A percentile compares a stretch with the other conserved stretches of the same genome.
These are phyloP conservation scores for Osmerus mordax DNA, from an alignment of 2,113 vertebrate genomes.

Conservation along the genomic window DNA sequence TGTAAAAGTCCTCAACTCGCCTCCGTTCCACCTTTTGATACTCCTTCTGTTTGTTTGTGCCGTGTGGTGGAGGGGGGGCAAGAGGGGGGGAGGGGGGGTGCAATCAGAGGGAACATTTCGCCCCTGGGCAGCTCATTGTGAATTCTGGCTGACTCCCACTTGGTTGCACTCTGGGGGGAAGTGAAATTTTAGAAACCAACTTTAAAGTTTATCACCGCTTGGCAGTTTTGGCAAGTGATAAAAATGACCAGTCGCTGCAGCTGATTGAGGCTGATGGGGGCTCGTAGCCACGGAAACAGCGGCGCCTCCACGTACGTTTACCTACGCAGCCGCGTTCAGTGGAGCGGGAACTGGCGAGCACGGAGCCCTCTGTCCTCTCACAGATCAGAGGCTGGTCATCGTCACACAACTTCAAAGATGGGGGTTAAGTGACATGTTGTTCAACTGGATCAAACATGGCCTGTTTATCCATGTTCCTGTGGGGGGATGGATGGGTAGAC, in stretches of 20 bases:
- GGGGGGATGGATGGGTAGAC: background rate
- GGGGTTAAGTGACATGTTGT: slow-evolving; percentile 35
- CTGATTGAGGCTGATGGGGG: slow-evolving; percentile 64
- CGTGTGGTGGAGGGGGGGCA: background rate
- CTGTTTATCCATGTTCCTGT: background rate
- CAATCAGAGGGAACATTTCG: slow-evolving; percentile 58
- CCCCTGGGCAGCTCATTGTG: slow-evolving; percentile 63
- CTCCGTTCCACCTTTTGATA: slow-evolving; percentile 26
- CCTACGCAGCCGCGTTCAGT: slow-evolving; percentile 64
- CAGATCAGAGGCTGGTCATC: slow-evolving; percentile 52
- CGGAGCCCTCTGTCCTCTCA: slow-evolving; percentile 46
- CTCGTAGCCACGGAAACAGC: slow-evolving; percentile 58
- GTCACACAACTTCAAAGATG: slow-evolving; percentile 63
- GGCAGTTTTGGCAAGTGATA: slow-evolving; percentile 71
- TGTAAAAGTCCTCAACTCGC: slow-evolving; percentile 2
- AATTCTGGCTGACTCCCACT: slow-evolving; percentile 65
- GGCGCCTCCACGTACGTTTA: slow-evolving; percentile 57
- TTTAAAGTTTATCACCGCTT: slow-evolving; percentile 70
- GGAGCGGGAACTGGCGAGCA: slow-evolving; percentile 56
- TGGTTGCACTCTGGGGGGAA: slow-evolving; percentile 53
- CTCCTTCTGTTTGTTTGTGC: slow-evolving; percentile 47
- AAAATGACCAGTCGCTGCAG: slow-evolving; percentile 67
- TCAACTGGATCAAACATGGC: slow-evolving; percentile 7
- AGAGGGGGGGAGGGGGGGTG: background rate
- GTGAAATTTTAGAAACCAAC: slow-evolving; percentile 62